Evolutionary conservation across 2,113 vertebrate species (phyloP).

Genomic region (Nycticorax nycticorax): DNA sequence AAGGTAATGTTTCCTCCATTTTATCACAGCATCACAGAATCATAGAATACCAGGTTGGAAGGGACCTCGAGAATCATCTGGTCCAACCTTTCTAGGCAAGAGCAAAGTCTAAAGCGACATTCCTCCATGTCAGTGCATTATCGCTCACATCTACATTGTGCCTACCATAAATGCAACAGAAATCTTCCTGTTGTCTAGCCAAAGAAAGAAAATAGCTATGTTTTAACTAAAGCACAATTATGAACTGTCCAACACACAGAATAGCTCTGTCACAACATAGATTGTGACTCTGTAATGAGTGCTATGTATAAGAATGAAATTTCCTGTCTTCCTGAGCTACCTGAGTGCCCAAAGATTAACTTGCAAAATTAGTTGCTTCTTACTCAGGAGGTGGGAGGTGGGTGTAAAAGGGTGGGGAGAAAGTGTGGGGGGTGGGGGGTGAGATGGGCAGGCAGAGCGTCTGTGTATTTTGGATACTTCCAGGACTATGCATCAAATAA

Average conservation of each 20-base stretch:
- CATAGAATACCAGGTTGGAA: no score
- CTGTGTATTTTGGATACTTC: not conserved
- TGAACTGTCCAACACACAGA: not conserved
- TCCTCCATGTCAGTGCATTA: not conserved
- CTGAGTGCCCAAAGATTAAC: not conserved
- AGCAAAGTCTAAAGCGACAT: not conserved
- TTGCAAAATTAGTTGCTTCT: not conserved
- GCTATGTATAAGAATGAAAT: not conserved
- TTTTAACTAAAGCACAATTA: not conserved
- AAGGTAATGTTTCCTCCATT: not conserved
- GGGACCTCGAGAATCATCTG: no score
- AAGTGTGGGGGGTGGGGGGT: accelerated
- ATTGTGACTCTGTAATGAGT: not conserved
- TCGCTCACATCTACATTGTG: not conserved
- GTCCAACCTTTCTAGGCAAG: no score
- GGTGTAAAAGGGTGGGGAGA: no score
- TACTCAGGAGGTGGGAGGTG: accelerated
- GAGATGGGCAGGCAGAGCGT: accelerated
- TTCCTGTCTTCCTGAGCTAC: not conserved
- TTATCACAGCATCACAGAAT: not conserved
- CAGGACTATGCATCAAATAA: not conserved
- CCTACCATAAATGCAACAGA: not conserved
- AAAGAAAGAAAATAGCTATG: not conserved
- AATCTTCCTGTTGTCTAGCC: not conserved
- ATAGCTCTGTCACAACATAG: not conserved